Evolutionary conservation across 2,888 invertebrate genomes (phyloP).

Genomic region (Athrips mouffetella): DNA sequence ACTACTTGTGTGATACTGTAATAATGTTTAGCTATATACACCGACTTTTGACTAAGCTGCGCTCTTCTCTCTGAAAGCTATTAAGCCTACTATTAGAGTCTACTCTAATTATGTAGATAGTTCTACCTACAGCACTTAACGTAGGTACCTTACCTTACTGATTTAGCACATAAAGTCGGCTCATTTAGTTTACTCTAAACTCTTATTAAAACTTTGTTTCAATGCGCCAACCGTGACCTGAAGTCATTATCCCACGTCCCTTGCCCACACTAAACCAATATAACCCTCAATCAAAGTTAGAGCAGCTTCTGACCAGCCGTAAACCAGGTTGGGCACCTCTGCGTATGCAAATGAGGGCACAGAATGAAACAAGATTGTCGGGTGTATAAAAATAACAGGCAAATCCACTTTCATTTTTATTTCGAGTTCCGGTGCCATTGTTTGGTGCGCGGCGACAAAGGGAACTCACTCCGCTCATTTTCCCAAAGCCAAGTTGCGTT

Average conservation of each 20-base stretch:
- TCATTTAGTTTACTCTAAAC: background rate
- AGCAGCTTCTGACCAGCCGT: background rate
- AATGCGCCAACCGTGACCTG: background rate
- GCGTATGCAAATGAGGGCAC: constrained; percentile 58
- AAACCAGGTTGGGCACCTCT: constrained; percentile 19
- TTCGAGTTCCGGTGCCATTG: constrained; percentile 68
- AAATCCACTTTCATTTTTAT: constrained; percentile 76
- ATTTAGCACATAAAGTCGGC: background rate
- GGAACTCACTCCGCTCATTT: constrained; percentile 53
- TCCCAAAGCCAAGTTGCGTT: constrained; percentile 39
- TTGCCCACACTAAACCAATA: constrained; percentile 4
- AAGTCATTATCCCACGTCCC: constrained; percentile 8
- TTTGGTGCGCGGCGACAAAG: constrained; percentile 51
- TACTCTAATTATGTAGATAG: too few relatives aligned
- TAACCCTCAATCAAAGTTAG: constrained; percentile 6
- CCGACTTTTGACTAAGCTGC: too few relatives aligned
- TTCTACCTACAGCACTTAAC: too few relatives aligned
- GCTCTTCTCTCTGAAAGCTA: too few relatives aligned
- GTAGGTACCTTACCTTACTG: too few relatives aligned
- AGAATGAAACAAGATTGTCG: constrained; percentile 65
- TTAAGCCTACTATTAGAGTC: too few relatives aligned
- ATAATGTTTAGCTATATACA: too few relatives aligned
- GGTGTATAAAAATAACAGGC: constrained; percentile 71
- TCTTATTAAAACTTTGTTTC: constrained; percentile 1
- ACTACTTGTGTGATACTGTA: too few relatives aligned